A percentile compares a stretch with the other conserved stretches of the same genome.
phyloP scores from a whole-genome alignment of 2,797 vertebrate species.

The Argya squamiceps region DNA sequence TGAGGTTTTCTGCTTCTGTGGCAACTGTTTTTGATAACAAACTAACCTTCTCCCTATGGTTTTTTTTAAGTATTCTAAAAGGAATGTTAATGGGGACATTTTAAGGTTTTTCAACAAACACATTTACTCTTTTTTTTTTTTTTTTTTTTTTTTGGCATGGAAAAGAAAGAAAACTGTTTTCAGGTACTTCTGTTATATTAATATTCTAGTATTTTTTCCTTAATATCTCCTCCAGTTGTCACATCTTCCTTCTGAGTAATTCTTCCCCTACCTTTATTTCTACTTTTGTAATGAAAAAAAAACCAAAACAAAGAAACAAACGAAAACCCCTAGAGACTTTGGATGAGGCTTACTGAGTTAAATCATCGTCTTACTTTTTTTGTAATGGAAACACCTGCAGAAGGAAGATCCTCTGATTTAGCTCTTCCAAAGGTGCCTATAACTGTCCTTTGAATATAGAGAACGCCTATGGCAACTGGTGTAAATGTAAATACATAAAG shows the following conservation, averaged over 20 bases:
- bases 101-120: neutral
- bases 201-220: neutral
- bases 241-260: neutral
- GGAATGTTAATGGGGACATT: rapidly evolving
- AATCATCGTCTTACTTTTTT: neutral
- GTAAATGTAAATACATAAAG: neutral
- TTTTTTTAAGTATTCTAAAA: neutral
- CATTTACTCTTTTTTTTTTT: neutral
- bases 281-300: neutral
- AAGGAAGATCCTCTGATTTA: constrained; percentile 15
- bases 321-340: neutral
- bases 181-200: neutral
- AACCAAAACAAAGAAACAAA: no score
- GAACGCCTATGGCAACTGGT: constrained; percentile 16
- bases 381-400: neutral
- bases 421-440: neutral
- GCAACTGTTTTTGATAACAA: neutral
- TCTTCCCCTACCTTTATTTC: neutral
- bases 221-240: neutral
- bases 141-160: neutral
- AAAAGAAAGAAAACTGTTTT: neutral
- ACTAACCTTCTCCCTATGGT: rapidly evolving
- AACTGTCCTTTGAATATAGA: constrained; percentile 29
- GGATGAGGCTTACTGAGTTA: neutral
- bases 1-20: neutral